Percentiles rank a stretch among this genome's conserved stretches.
Evolutionary conservation across 2,113 vertebrate genomes (phyloP).

Genomic region (Corythornis cristatus): DNA sequence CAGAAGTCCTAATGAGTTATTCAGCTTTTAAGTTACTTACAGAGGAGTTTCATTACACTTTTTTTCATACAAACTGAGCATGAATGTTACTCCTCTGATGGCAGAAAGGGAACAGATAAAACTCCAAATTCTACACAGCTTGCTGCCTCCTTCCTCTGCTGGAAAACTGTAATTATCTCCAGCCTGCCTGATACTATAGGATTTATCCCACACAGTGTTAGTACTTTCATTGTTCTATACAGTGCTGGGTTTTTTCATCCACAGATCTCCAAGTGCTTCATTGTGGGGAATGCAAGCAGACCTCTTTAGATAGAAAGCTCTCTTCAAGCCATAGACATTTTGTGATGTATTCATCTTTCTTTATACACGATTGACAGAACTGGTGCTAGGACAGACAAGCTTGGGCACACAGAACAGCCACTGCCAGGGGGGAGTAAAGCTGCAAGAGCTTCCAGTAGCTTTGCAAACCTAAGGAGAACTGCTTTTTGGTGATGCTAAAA

Average conservation of each 20-base stretch:
- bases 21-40: constrained; percentile 20
- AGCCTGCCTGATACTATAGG: not conserved
- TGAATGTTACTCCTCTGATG: constrained; percentile 12
- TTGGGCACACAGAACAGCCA: not conserved
- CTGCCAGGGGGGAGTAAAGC: not conserved
- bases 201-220: not conserved
- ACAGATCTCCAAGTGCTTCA: not conserved
- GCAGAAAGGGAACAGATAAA: constrained; percentile 19
- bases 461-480: not conserved
- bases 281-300: not conserved
- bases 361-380: not conserved
- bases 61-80: constrained; percentile 37
- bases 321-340: not conserved
- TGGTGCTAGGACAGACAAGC: not conserved
- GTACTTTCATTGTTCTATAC: constrained; percentile 21
- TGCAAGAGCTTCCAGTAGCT: not conserved
- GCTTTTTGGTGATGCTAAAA: not conserved
- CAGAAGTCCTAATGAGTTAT: constrained; percentile 41
- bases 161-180: constrained; percentile 28
- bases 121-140: not conserved
- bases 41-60: constrained; percentile 20
- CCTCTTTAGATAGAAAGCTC: not conserved
- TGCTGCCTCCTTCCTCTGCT: constrained; percentile 18
- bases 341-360: not conserved
- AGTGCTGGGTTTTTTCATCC: not conserved